These are phyloP conservation scores for Porites cylindrica DNA, from an alignment of 92 coral and sea anemone genomes.

Conservation along the genomic window DNA sequence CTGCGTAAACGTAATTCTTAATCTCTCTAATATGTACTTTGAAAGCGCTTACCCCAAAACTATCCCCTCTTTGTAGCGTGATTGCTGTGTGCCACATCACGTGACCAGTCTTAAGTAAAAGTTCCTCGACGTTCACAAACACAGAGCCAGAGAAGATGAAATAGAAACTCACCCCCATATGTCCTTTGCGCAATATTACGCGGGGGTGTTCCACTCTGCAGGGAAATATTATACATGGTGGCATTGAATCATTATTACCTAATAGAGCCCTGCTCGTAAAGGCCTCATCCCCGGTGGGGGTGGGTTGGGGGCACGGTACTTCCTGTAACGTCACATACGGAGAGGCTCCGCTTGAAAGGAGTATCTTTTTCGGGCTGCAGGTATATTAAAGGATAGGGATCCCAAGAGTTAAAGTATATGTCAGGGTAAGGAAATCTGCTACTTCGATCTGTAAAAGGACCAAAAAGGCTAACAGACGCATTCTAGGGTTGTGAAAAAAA, in stretches of 20 bases:
- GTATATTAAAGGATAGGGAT: too few species aligned
- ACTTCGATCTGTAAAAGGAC: too few species aligned
- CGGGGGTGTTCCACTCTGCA: conserved; percentile 81
- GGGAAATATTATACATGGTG: background rate
- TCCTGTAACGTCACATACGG: too few species aligned
- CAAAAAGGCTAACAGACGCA: too few species aligned
- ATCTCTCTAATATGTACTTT: too few species aligned
- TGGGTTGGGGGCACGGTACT: too few species aligned
- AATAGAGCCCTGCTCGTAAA: background rate
- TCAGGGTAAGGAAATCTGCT: too few species aligned
- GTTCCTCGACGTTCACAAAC: conserved; percentile 95
- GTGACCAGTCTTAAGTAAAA: conserved; percentile 81
- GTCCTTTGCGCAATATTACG: conserved; percentile 93
- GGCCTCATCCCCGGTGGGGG: background rate
- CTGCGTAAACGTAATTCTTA: too few species aligned
- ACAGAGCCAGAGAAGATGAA: conserved; percentile 96
- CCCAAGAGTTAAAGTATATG: too few species aligned
- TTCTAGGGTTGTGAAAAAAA: too few species aligned
- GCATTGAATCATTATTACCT: background rate
- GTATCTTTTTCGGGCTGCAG: too few species aligned
- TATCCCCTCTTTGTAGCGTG: conserved; percentile 90
- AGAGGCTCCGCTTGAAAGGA: too few species aligned
- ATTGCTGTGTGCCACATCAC: conserved; percentile 91
- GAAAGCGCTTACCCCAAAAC: conserved; percentile 87
- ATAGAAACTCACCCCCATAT: conserved; percentile 87